Evolutionary conservation across 1,140 invertebrate species (phyloP).

Genomic region (Aphidius ervi): DNA sequence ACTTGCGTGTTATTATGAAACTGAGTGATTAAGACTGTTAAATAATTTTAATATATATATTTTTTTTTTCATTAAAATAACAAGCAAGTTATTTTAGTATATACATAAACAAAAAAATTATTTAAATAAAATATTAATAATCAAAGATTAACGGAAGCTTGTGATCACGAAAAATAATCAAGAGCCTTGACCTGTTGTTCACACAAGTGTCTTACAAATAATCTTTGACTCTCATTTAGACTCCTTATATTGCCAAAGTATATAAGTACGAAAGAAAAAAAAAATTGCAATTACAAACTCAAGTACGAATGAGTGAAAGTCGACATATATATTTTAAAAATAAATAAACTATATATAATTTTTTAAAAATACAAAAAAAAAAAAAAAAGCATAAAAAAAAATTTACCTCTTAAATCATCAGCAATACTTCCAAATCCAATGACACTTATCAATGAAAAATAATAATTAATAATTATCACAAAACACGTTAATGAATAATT

Average conservation of each 20-base stretch:
- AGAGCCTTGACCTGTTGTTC: background rate
- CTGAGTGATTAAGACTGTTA: too few relatives aligned
- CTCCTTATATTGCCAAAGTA: background rate
- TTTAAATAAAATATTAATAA: too few relatives aligned
- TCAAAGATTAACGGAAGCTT: constrained; percentile 5
- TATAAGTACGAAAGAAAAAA: background rate
- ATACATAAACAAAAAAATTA: too few relatives aligned
- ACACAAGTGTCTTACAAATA: constrained; percentile 1
- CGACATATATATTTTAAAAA: background rate
- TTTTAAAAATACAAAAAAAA: background rate
- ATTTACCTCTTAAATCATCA: background rate
- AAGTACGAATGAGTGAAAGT: constrained; percentile 3
- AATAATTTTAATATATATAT: too few relatives aligned
- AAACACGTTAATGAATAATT: background rate
- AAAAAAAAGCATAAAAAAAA: background rate
- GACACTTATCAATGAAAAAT: background rate
- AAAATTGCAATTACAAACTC: constrained; percentile 7
- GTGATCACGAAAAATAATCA: background rate
- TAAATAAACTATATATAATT: background rate
- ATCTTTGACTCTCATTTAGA: constrained; percentile 6
- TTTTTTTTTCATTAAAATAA: too few relatives aligned
- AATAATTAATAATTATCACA: background rate
- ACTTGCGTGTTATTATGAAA: too few relatives aligned
- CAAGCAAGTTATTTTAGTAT: too few relatives aligned
- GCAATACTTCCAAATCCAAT: background rate